These are phyloP conservation scores for Eptatretus atami DNA, from an alignment of 2,797 vertebrate genomes.

Conservation along the genomic window DNA sequence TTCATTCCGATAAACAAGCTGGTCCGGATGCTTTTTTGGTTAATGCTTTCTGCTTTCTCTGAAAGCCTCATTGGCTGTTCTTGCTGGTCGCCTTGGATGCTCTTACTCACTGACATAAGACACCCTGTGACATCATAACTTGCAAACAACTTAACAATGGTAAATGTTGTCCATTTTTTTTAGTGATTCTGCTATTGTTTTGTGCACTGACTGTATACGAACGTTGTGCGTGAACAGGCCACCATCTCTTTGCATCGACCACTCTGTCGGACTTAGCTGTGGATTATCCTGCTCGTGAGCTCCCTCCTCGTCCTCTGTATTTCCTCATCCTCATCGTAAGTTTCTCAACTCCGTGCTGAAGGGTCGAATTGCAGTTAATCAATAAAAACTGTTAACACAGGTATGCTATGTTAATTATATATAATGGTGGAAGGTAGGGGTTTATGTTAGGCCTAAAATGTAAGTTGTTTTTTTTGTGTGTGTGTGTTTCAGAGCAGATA, in stretches of 20 bases:
- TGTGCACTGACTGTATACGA: background rate
- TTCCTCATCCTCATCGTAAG: constrained; percentile 39
- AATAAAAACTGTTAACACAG: constrained; percentile 55
- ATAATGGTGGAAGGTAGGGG: no score
- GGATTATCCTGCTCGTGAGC: constrained; percentile 35
- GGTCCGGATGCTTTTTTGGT: no score
- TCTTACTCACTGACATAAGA: no score
- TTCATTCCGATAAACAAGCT: no score
- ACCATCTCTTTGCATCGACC: constrained; percentile 35
- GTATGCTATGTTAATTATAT: constrained; percentile 14
- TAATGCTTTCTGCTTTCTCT: no score
- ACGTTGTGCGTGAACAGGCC: constrained; percentile 14
- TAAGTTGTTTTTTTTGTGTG: no score
- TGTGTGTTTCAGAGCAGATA: no score
- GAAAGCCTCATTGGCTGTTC: no score
- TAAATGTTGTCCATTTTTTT: background rate
- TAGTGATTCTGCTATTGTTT: background rate
- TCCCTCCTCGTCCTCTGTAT: constrained; percentile 40
- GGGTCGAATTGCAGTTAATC: constrained; percentile 41
- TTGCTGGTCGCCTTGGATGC: no score
- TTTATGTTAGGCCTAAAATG: no score
- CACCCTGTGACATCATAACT: no score
- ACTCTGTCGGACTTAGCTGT: constrained; percentile 37
- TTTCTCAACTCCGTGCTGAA: constrained; percentile 47
- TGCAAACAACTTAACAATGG: no score